These are phyloP conservation scores for Dicyrtomina minuta DNA, from an alignment of 2,888 invertebrate species.

Conservation along the genomic window DNA sequence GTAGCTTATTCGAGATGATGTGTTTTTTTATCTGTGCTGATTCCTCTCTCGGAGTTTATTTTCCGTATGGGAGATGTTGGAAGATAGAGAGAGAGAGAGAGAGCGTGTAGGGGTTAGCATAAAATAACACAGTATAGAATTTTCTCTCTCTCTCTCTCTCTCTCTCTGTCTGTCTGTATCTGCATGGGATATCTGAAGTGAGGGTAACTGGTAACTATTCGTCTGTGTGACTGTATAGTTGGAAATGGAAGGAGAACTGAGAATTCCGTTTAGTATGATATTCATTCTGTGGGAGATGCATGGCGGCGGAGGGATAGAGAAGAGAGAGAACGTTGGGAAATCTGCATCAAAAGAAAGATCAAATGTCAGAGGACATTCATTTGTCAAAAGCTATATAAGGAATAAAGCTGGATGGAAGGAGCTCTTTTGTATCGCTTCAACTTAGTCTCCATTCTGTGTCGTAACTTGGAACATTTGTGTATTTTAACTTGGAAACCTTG, in stretches of 20 bases:
- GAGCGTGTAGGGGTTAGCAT: conserved; percentile 7
- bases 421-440: not conserved
- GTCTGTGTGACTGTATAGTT: not conserved
- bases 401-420: not conserved
- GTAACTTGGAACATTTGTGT: not conserved
- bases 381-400: conserved; percentile 22
- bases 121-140: not conserved
- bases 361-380: conserved; percentile 32
- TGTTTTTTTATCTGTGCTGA: conserved; percentile 44
- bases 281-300: conserved; percentile 3
- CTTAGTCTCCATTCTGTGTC: not conserved
- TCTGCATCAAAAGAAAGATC: conserved; percentile 32
- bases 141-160: conserved; percentile 2
- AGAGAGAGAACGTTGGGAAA: conserved; percentile 8
- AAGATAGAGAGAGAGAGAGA: not conserved
- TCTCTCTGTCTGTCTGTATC: conserved; percentile 6
- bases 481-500: conserved; percentile 4
- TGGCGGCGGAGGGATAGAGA: conserved; percentile 1
- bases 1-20: conserved; percentile 43
- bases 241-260: conserved; percentile 5
- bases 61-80: conserved; percentile 32
- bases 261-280: conserved; percentile 12
- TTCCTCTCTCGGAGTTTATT: conserved; percentile 33
- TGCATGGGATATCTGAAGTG: not conserved
- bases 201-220: not conserved